phyloP scores from a whole-genome alignment of 2,888 invertebrate genomes.

The Leptothorax acervorum region DNA sequence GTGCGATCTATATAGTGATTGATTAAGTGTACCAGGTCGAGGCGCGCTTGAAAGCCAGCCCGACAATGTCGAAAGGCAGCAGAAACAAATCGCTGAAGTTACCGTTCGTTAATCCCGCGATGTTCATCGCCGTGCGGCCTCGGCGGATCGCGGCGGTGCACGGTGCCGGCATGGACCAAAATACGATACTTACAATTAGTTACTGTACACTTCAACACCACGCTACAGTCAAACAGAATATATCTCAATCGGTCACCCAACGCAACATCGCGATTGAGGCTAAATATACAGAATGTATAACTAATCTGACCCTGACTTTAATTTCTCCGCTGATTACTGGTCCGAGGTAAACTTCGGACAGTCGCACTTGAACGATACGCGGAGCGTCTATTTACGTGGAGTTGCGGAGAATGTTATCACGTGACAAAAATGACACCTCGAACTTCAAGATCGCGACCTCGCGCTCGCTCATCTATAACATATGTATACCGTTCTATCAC shows the following conservation, averaged over 20 bases:
- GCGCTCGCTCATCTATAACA: not conserved
- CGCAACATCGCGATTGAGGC: not conserved
- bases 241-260: not conserved
- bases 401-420: not conserved
- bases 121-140: constrained; percentile 5
- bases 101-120: constrained; percentile 39
- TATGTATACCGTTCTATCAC: not conserved
- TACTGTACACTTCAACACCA: not conserved
- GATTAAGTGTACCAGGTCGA: constrained; percentile 23
- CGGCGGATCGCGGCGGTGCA: not conserved
- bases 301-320: not conserved
- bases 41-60: not conserved
- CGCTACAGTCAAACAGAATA: not conserved
- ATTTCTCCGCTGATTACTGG: not conserved
- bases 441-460: not conserved
- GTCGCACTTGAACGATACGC: not conserved
- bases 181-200: no score
- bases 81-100: constrained; percentile 41
- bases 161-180: not conserved
- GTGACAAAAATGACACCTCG: not conserved
- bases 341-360: not conserved
- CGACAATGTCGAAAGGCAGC: constrained; percentile 28
- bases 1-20: not conserved
- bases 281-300: not conserved
- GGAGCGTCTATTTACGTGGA: not conserved